phyloP scores from a whole-genome alignment of 2,888 invertebrate genomes.

The Acleris laterana region DNA sequence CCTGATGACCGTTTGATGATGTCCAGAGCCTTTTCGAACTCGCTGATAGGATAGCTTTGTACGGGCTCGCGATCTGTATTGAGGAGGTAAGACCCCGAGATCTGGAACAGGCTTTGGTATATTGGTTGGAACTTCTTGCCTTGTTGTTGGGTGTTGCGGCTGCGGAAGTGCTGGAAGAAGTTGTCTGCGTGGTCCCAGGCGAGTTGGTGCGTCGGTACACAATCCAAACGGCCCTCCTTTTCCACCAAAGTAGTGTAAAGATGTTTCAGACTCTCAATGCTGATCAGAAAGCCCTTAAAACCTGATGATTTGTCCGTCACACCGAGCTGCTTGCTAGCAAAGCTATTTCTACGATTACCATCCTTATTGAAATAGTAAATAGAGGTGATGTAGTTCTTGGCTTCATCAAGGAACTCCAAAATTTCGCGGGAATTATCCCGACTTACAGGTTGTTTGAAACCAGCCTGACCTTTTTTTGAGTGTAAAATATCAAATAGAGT shows the following conservation, averaged over 20 bases:
- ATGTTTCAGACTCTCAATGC: conserved; percentile 19
- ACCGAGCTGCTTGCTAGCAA: neutral
- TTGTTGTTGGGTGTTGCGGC: neutral
- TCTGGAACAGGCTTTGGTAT: neutral
- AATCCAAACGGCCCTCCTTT: neutral
- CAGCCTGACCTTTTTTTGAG: neutral
- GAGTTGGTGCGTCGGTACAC: conserved; percentile 1
- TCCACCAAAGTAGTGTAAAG: conserved; percentile 19
- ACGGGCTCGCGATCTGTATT: neutral
- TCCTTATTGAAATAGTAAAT: neutral
- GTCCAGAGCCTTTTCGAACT: neutral
- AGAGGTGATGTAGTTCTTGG: conserved; percentile 1
- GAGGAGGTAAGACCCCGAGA: neutral
- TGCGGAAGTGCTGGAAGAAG: conserved; percentile 7
- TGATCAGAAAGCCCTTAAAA: conserved; percentile 15
- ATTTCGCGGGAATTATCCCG: neutral
- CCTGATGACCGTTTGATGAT: conserved; percentile 11
- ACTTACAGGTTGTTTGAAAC: conserved; percentile 1
- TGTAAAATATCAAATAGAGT: conserved; percentile 1
- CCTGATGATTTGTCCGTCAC: conserved; percentile 3
- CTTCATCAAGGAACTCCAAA: conserved; percentile 8
- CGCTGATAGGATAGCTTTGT: conserved; percentile 2
- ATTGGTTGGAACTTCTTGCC: neutral
- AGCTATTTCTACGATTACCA: neutral
- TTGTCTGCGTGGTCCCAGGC: conserved; percentile 7